Evolutionary conservation across 2,113 vertebrate species (phyloP).

Genomic region (Drymodes brunneopygia): DNA sequence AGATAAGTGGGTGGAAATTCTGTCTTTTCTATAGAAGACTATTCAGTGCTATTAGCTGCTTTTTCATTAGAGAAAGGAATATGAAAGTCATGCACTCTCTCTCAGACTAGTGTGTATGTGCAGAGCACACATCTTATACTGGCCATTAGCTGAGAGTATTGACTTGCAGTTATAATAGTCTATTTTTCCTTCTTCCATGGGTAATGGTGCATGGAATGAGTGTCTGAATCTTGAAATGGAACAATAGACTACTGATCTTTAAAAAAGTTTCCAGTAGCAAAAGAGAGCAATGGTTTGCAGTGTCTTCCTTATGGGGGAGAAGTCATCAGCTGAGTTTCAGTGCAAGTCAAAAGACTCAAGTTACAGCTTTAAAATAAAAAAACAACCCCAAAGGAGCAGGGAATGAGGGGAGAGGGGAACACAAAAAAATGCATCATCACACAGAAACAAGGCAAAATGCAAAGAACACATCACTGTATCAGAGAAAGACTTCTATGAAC

Average conservation of each 20-base stretch:
- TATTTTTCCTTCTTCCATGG: constrained; percentile 44
- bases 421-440: neutral
- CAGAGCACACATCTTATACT: constrained; percentile 31
- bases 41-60: neutral
- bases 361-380: neutral
- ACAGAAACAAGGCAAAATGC: neutral
- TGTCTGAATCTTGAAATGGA: constrained; percentile 54
- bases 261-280: constrained; percentile 27
- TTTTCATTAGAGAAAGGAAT: constrained; percentile 12
- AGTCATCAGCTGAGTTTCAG: neutral
- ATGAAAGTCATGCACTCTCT: neutral
- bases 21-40: neutral
- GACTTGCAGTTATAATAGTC: constrained; percentile 42
- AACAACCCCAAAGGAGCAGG: fast-evolving
- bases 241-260: constrained; percentile 46
- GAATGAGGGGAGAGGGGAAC: no score
- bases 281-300: neutral
- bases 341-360: neutral
- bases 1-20: neutral
- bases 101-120: neutral
- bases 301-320: neutral
- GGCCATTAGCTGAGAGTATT: constrained; percentile 44
- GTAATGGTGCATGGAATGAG: constrained; percentile 54
- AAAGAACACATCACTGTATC: neutral
- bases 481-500: neutral